A percentile compares a stretch with the other conserved stretches of the same genome.
Conservation (phyloP, 2,888 invertebrate species). For the Parnassius mnemosyne region DNA sequence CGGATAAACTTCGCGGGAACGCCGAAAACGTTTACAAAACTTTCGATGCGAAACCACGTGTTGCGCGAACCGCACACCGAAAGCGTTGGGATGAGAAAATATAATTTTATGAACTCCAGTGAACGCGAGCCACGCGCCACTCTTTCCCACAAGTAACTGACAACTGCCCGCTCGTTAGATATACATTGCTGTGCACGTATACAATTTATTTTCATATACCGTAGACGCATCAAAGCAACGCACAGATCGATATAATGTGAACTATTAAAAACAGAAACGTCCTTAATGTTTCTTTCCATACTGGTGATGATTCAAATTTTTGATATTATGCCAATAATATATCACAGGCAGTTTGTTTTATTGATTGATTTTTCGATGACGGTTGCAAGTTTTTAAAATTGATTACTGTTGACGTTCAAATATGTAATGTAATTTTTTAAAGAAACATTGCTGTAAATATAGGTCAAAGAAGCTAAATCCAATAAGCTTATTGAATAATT, state of each 20-base stretch:
- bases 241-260: slow-evolving; percentile 35
- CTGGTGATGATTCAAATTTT: slow-evolving; percentile 46
- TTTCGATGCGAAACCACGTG: slow-evolving; percentile 59
- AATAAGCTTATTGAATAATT: too few species aligned
- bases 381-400: too few species aligned
- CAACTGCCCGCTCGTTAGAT: slow-evolving; percentile 71
- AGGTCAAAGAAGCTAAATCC: too few species aligned
- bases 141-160: slow-evolving; percentile 65
- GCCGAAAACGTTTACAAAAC: slow-evolving; percentile 52
- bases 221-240: slow-evolving; percentile 50
- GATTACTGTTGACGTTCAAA: too few species aligned
- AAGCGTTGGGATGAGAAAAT: slow-evolving; percentile 38
- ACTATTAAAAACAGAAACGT: slow-evolving; percentile 21
- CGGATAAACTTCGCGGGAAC: slow-evolving; percentile 52
- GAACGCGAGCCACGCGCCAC: slow-evolving; percentile 47
- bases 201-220: slow-evolving; percentile 73
- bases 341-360: slow-evolving; percentile 10
- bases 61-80: slow-evolving; percentile 43
- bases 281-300: slow-evolving; percentile 35
- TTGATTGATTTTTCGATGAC: slow-evolving; percentile 4
- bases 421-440: too few species aligned
- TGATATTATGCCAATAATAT: slow-evolving; percentile 42
- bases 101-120: slow-evolving; percentile 52
- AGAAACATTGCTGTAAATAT: too few species aligned
- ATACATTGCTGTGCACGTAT: slow-evolving; percentile 61